Conservation (phyloP, 1,140 invertebrate species). For the Drosophila quadrilineata region DNA sequence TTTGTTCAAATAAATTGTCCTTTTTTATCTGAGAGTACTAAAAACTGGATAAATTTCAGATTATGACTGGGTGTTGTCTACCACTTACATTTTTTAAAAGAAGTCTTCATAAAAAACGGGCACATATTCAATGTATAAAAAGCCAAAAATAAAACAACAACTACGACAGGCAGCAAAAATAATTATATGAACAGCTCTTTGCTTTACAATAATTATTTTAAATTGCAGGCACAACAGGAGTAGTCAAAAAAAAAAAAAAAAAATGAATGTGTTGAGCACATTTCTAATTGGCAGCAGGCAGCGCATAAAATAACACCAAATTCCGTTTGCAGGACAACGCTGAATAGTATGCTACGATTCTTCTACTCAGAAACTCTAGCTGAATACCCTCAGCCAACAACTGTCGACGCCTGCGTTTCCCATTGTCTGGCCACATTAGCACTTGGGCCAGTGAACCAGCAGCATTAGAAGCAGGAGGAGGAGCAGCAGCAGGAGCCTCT, state of each 20-base stretch:
- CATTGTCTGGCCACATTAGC: constrained; percentile 72
- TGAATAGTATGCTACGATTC: constrained; percentile 31
- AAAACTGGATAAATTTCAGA: too few species aligned
- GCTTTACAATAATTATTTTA: constrained; percentile 62
- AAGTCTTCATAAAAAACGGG: too few species aligned
- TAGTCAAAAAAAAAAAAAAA: too few species aligned
- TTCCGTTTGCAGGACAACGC: not conserved
- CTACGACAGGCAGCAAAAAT: not conserved
- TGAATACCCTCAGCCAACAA: not conserved
- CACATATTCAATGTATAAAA: too few species aligned
- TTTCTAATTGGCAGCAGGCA: constrained; percentile 62
- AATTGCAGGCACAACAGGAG: constrained; percentile 56
- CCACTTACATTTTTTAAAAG: too few species aligned
- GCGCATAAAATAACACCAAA: constrained; percentile 26
- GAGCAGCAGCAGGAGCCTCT: constrained; percentile 18
- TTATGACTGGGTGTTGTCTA: too few species aligned
- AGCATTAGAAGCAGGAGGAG: constrained; percentile 25
- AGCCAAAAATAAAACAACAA: not conserved
- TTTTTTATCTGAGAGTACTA: too few species aligned
- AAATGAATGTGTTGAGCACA: constrained; percentile 58
- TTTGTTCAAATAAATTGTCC: too few species aligned
- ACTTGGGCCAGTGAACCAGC: constrained; percentile 63
- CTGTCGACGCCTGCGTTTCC: constrained; percentile 26
- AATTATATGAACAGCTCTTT: not conserved
- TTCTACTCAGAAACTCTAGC: not conserved